Base-by-base conservation (phyloP, 2,888 invertebrate species). In the Blastobasis adustella region DNA sequence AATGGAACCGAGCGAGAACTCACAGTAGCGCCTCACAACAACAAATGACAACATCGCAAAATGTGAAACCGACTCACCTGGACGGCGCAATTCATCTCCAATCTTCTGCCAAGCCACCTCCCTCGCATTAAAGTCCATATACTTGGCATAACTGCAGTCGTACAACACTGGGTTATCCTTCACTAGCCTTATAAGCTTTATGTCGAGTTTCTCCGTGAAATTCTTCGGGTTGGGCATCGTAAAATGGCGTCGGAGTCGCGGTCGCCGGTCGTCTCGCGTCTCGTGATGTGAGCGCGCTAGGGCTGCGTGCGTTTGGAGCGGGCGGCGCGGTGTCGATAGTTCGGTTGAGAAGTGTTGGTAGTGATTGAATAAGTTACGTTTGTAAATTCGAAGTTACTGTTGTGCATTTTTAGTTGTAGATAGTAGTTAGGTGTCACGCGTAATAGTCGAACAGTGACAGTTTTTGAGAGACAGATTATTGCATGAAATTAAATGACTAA, bases 31-130 rank as follows among this genome's bases (percentile, higher is more conserved):
- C 40, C 42, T 38, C 41, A 5, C 42, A 9, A 10, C 42, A 53
- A 44, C 41, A 44, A 40, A 37, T 6, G 36, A 50, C 49, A 41
- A 48, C 42, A 58, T 65, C 68, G 69, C 65, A 66, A 59, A 65
- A 60, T 71, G 65, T 71, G 69, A 71, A 73, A 50, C 59, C 53
- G 53, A 47, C 45, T 72, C 55, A 87, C 87, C 85, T 45, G 88
- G 76, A 51, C 72, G 70, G 57, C 79, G 74, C 23, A 88, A 59
- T 51, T 79, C 80, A 54, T 88, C 87, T 5, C 87, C 87, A 39
- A 88, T 87, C 61, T 74, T 83, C 61, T 88, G 87, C 87, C 87
- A 88, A 2, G 81, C 76, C 23, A 87, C 87, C 52, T 87, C 87
- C 8, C 87, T 68, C 0, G 79, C 65, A 44, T 88, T 86, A 49